A percentile compares a stretch with the other conserved stretches of the same genome.
Conservation (phyloP, 2,888 invertebrate species). For the Eupithecia insigniata region DNA sequence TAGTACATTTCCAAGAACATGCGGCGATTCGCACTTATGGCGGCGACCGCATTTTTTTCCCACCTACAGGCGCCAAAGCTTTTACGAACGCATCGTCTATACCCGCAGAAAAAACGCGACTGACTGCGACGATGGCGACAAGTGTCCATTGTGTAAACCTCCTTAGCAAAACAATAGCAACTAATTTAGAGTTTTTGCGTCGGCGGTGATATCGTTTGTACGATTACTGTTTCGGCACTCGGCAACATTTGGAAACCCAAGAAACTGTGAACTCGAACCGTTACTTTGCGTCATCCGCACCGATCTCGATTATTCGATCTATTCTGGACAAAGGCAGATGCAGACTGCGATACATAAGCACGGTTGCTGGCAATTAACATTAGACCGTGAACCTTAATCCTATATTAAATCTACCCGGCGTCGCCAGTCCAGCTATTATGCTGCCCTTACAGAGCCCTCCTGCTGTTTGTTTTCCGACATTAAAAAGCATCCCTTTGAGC, state of each 20-base stretch:
- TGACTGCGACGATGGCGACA: conserved; percentile 57
- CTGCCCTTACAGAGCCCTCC: conserved; percentile 55
- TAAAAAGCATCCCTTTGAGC: conserved; percentile 62
- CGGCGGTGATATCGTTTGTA: conserved; percentile 47
- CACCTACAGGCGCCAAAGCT: conserved; percentile 75
- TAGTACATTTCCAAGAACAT: conserved; percentile 66
- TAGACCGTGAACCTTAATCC: conserved; percentile 49
- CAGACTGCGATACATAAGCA: conserved; percentile 16
- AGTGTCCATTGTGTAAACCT: conserved; percentile 65
- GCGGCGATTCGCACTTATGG: conserved; percentile 72
- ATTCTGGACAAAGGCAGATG: conserved; percentile 20
- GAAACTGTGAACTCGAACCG: conserved; percentile 39
- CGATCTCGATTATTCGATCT: conserved; percentile 20
- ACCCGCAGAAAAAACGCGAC: conserved; percentile 61
- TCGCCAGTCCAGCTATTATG: conserved; percentile 39
- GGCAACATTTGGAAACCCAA: conserved; percentile 30
- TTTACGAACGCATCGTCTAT: conserved; percentile 65
- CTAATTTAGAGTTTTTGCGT: conserved; percentile 65
- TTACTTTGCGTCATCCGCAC: conserved; percentile 33
- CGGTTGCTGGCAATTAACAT: conserved; percentile 40
- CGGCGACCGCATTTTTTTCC: conserved; percentile 66
- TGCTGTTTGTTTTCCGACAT: conserved; percentile 75
- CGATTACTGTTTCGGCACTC: conserved; percentile 45
- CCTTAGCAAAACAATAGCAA: conserved; percentile 73
- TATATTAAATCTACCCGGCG: conserved; percentile 52